Evolutionary conservation across 2,113 vertebrate species (phyloP).

Genomic region (Seriola aureovittata): DNA sequence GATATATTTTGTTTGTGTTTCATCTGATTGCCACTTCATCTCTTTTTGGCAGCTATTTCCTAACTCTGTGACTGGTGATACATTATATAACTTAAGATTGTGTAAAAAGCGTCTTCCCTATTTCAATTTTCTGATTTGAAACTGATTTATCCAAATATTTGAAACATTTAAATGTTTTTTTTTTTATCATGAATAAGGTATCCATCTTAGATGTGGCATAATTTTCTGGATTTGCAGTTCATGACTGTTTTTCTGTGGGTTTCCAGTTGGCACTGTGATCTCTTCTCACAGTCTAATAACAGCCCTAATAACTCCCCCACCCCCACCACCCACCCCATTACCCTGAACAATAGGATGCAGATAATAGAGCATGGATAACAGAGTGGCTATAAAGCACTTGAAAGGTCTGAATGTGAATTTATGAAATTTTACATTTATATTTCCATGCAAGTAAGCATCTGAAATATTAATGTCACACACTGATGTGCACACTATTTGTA

Average conservation of each 20-base stretch:
- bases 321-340: not conserved
- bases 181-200: not conserved
- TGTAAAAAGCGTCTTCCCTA: not conserved
- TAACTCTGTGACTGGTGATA: not conserved
- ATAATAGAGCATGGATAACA: not conserved
- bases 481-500: not conserved
- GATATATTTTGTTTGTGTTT: slow-evolving; percentile 18
- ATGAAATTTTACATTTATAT: not conserved
- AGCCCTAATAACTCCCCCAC: no score
- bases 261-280: not conserved
- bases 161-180: not conserved
- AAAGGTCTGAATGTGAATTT: not conserved
- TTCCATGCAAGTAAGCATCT: not conserved
- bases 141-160: not conserved
- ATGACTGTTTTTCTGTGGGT: not conserved
- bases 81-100: slow-evolving; percentile 3
- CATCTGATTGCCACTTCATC: slow-evolving; percentile 10
- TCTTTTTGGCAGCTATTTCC: slow-evolving; percentile 18
- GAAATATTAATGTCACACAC: not conserved
- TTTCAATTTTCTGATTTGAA: not conserved
- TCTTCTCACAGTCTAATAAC: not conserved
- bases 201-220: not conserved
- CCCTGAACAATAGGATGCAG: not conserved
- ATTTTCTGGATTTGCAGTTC: not conserved
- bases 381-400: not conserved